These are phyloP conservation scores for Meteorus colon DNA, from an alignment of 2,888 invertebrate genomes.

Conservation along the genomic window DNA sequence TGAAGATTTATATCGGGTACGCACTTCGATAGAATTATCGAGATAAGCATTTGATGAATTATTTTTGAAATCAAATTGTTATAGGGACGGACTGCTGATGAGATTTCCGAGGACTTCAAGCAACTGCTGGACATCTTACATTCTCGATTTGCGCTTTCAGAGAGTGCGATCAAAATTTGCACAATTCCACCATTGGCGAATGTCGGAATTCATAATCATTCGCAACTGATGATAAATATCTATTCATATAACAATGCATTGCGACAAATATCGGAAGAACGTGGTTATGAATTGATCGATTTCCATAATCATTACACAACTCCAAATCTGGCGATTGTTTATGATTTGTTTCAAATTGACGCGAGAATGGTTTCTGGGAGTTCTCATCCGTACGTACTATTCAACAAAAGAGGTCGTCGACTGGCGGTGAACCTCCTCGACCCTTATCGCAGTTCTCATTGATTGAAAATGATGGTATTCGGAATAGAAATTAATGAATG, in stretches of 20 bases:
- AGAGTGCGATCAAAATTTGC: constrained; percentile 59
- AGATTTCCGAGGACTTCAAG: constrained; percentile 57
- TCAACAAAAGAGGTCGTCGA: constrained; percentile 56
- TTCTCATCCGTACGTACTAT: constrained; percentile 57
- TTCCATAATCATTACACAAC: constrained; percentile 50
- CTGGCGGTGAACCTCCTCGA: constrained; percentile 51
- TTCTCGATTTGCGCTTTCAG: constrained; percentile 53
- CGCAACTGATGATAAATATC: constrained; percentile 45
- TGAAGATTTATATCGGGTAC: constrained; percentile 62
- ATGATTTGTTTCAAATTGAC: constrained; percentile 59
- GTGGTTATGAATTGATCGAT: constrained; percentile 55
- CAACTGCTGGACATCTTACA: constrained; percentile 52
- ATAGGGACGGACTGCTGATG: constrained; percentile 50
- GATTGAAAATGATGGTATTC: not conserved
- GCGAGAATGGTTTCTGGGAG: constrained; percentile 61
- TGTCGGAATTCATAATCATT: constrained; percentile 51
- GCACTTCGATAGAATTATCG: not conserved
- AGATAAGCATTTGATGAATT: not conserved
- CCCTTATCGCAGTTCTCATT: not conserved
- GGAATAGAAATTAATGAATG: not conserved
- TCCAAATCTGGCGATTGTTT: constrained; percentile 50
- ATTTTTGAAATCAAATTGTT: constrained; percentile 27
- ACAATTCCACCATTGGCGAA: constrained; percentile 64
- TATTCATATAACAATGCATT: constrained; percentile 58
- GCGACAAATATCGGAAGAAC: constrained; percentile 39